phyloP scores from a whole-genome alignment of 2,797 vertebrate species.

The Coregonus ussuriensis region DNA sequence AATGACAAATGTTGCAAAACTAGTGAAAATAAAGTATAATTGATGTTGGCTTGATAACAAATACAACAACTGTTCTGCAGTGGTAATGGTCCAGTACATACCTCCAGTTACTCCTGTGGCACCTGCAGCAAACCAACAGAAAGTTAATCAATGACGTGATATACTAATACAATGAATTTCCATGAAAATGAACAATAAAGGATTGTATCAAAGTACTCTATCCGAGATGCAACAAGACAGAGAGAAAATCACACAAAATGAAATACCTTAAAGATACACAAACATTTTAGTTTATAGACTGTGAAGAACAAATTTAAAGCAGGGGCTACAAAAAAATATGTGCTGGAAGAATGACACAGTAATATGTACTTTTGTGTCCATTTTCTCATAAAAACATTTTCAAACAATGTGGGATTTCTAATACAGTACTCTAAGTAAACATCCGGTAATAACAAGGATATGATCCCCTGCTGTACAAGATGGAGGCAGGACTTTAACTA shows the following conservation, averaged over 20 bases:
- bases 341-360: background rate
- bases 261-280: background rate
- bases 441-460: background rate
- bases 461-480: slow-evolving; percentile 24
- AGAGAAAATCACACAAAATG: background rate
- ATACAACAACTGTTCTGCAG: too few species aligned
- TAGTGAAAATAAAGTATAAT: too few species aligned
- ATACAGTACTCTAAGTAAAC: background rate
- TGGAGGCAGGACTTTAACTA: background rate
- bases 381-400: background rate
- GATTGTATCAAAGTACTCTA: background rate
- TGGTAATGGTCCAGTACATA: background rate
- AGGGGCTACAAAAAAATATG: slow-evolving; percentile 13
- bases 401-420: background rate
- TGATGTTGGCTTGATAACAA: too few species aligned
- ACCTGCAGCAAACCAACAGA: background rate
- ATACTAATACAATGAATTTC: background rate
- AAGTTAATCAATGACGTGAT: background rate
- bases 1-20: background rate
- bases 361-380: background rate
- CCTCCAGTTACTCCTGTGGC: background rate
- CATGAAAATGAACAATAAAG: slow-evolving; percentile 1
- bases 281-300: background rate
- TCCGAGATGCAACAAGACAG: too few species aligned
- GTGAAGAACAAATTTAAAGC: slow-evolving; percentile 23